phyloP scores from a whole-genome alignment of 1,140 invertebrate species.

The Idris sp. region DNA sequence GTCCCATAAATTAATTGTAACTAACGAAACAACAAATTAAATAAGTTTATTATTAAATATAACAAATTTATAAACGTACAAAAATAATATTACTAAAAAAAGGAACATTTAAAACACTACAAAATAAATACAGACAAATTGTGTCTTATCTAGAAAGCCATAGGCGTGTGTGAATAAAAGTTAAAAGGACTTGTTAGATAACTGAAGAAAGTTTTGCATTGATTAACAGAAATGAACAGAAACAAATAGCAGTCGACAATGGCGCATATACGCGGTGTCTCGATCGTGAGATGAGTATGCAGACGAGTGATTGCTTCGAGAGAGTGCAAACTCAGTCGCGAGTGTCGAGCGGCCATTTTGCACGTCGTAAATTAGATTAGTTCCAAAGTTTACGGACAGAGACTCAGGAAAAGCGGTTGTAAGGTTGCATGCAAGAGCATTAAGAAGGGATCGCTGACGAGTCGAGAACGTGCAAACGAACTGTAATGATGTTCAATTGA shows the following conservation, averaged over 20 bases:
- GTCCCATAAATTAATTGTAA: too few relatives aligned
- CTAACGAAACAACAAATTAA: too few relatives aligned
- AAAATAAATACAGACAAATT: too few relatives aligned
- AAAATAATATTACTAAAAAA: too few relatives aligned
- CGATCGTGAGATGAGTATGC: constrained; percentile 59
- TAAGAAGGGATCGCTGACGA: constrained; percentile 67
- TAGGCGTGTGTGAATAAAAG: too few relatives aligned
- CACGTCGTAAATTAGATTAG: constrained; percentile 72
- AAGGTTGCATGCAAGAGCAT: constrained; percentile 64
- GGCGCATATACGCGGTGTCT: constrained; percentile 46
- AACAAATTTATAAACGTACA: too few relatives aligned
- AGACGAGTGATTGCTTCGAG: constrained; percentile 65
- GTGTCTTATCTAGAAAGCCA: too few relatives aligned
- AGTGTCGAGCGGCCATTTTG: constrained; percentile 65
- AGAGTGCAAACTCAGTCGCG: constrained; percentile 62
- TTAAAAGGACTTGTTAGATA: too few relatives aligned
- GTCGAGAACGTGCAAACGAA: constrained; percentile 67
- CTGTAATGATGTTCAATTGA: constrained; percentile 66
- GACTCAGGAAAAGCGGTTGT: constrained; percentile 63
- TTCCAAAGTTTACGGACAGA: constrained; percentile 68
- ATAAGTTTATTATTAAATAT: too few relatives aligned
- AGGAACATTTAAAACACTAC: too few relatives aligned
- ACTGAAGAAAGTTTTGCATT: constrained; percentile 45
- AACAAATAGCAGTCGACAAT: constrained; percentile 57
- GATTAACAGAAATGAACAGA: constrained; percentile 57